A percentile compares a stretch with the other conserved stretches of the same genome.
Evolutionary conservation across 2,888 invertebrate species (phyloP).

Genomic region (Cremastinae sp.): DNA sequence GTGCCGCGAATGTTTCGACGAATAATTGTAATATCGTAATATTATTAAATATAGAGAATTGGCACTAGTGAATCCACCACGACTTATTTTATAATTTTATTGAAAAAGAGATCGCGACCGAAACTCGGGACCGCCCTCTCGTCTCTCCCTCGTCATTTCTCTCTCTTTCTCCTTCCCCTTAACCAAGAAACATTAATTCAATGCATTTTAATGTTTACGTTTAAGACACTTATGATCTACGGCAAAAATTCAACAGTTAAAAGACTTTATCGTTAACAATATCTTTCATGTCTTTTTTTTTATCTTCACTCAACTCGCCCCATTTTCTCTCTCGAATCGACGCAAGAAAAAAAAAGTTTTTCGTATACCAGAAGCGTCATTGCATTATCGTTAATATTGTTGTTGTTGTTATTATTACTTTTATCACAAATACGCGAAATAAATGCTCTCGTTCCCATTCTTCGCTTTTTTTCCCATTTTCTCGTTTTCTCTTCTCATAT

Average conservation of each 20-base stretch:
- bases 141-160: too few species aligned
- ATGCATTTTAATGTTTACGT: conserved; percentile 76
- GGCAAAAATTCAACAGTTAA: conserved; percentile 79
- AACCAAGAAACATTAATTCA: conserved; percentile 78
- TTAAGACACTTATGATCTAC: conserved; percentile 78
- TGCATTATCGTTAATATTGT: conserved; percentile 32
- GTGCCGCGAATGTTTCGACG: conserved; percentile 54
- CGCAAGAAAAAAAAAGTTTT: conserved; percentile 30
- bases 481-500: conserved; percentile 23
- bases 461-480: conserved; percentile 1
- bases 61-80: conserved; percentile 65
- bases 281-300: conserved; percentile 50
- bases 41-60: conserved; percentile 54
- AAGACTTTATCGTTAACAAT: conserved; percentile 71
- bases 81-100: conserved; percentile 60
- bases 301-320: background rate
- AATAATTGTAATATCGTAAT: conserved; percentile 12
- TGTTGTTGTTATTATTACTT: conserved; percentile 9
- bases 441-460: conserved; percentile 23
- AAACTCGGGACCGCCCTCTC: conserved; percentile 58
- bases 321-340: conserved; percentile 31
- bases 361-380: conserved; percentile 61
- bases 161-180: conserved; percentile 60
- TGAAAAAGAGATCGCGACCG: conserved; percentile 58
- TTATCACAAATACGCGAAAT: conserved; percentile 58